These are phyloP conservation scores for Terrapene triunguis DNA, from an alignment of 2,113 vertebrate genomes.

Conservation along the genomic window DNA sequence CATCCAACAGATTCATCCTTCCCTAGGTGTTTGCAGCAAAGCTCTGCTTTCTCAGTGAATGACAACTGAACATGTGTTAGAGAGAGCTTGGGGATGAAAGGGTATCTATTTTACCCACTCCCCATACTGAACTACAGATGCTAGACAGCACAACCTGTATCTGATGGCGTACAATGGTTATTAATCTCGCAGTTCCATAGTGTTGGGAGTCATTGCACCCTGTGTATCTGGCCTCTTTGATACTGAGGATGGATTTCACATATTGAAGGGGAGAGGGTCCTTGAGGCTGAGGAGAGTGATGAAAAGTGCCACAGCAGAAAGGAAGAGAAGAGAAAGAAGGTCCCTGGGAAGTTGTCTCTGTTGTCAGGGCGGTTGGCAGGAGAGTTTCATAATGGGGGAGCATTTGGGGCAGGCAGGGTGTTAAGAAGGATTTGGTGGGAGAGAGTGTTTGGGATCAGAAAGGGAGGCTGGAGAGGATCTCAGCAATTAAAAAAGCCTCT, in stretches of 20 bases:
- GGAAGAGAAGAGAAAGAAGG: neutral
- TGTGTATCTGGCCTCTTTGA: neutral
- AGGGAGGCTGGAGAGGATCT: neutral
- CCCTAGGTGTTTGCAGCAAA: neutral
- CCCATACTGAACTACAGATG: neutral
- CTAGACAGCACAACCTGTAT: neutral
- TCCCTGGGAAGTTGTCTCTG: neutral
- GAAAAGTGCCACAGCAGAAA: neutral
- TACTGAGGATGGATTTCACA: neutral
- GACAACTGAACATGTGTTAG: neutral
- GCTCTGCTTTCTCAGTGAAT: neutral
- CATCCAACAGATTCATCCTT: too few species aligned
- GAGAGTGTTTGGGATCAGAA: neutral
- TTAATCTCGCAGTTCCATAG: neutral
- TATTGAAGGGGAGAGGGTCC: neutral
- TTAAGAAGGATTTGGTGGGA: neutral
- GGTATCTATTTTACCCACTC: neutral
- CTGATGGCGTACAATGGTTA: neutral
- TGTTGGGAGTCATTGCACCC: neutral
- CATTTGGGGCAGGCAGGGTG: neutral
- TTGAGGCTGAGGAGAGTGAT: neutral
- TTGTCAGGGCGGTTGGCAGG: neutral
- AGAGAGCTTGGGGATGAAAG: neutral
- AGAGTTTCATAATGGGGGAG: neutral
- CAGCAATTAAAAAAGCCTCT: neutral